phyloP scores from a whole-genome alignment of 2,888 invertebrate species.

The Pristionchus maxplancki region DNA sequence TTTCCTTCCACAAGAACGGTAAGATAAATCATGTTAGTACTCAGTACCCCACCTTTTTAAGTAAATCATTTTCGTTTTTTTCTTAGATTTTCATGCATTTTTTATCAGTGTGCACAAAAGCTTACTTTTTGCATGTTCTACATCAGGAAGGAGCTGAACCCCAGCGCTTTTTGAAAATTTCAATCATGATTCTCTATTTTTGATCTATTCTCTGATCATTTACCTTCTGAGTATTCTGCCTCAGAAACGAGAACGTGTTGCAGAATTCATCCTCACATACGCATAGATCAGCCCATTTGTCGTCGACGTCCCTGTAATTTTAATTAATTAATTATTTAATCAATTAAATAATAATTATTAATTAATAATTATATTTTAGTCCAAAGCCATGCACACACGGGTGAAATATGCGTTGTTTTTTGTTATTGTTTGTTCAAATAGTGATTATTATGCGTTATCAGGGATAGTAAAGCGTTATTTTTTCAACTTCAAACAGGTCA shows the following conservation, averaged over 20 bases:
- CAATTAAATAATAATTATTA: not conserved
- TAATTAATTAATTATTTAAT: not conserved
- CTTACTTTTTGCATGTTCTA: conserved; percentile 20
- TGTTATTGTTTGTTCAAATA: not conserved
- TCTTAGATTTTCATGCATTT: too few relatives aligned
- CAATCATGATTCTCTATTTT: too few relatives aligned
- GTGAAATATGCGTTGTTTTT: not conserved
- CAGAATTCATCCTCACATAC: conserved; percentile 75
- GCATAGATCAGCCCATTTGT: conserved; percentile 75
- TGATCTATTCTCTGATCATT: too few relatives aligned
- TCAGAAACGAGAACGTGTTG: conserved; percentile 75
- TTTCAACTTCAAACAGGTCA: not conserved
- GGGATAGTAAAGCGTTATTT: not conserved
- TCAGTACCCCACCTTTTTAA: too few relatives aligned
- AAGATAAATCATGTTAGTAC: too few relatives aligned
- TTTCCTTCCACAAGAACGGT: too few relatives aligned
- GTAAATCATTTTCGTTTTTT: too few relatives aligned
- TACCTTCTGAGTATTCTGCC: conserved; percentile 48
- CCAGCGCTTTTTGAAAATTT: too few relatives aligned
- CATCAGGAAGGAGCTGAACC: conserved; percentile 70
- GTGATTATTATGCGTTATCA: not conserved
- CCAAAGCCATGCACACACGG: not conserved
- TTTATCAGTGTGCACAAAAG: too few relatives aligned
- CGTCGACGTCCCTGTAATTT: conserved; percentile 61
- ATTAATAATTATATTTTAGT: not conserved